Evolutionary conservation across 2,888 invertebrate genomes (phyloP), one percentile per base, ranked within the genome.

Genomic region (Drosophila paramelanica): DNA sequence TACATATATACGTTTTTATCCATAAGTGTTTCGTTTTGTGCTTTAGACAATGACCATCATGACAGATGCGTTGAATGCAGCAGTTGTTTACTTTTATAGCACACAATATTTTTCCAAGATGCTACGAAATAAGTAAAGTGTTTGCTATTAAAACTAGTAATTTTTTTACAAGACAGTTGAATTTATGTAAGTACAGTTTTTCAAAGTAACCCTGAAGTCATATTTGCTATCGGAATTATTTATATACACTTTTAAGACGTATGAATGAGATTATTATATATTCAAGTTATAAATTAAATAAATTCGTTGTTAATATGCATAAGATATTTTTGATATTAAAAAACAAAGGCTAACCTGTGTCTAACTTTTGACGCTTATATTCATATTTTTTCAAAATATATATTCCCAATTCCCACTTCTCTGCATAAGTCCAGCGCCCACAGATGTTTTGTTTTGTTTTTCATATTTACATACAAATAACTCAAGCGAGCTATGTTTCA

Each of bases 1-100:
- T 17, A 14, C 7, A 36, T 33, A 33, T 33, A 14, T 8, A 43
- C 36, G 58, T 36, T 20, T 49, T 17, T 45, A 36, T 33, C 43
- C 55, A 61, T 51, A 38, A 17, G 55, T 62, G 47, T 52, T 55
- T 41, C 46, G n/a, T 43, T 42, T 36, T 50, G 17, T 41, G 36
- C 51, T 43, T 49, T 49, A 42, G 66, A 75, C 78, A 79, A 81
- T 87, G 74, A 77, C 88, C 76, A 88, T 88, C 84, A 88, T 77
- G 77, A 88, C 85, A 89, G 74, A 88, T 86, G 88, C 66, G 71
- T 31, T 52, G 38, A 38, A 25, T 20, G 10, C 33, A 46, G 17
- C 31, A 45, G 47, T 23, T 41, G 23, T 25, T 38, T 27, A n/a
- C 42, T 43, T 58, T 60, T 55, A 61, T 46, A 23, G 38, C 31